Evolutionary conservation across 2,113 vertebrate genomes (phyloP), one percentile per base, ranked within the genome.

Genomic region (Todiramphus saurophagus): DNA sequence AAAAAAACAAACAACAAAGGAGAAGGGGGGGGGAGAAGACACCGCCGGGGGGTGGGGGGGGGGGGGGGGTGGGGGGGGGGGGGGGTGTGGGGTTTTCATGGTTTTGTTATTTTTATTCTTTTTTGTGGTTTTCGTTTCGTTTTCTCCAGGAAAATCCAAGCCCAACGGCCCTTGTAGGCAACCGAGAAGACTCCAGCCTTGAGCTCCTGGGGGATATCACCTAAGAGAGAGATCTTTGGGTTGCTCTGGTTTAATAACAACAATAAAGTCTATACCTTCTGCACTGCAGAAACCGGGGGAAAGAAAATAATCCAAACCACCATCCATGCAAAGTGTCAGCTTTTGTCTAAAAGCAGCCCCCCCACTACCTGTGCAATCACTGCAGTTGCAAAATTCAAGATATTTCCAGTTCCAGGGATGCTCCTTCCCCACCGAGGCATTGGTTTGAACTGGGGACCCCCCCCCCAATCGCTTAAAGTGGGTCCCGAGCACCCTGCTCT

Each of bases 111-210:
- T 24, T 37, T 35, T 7, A 1, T 18, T 19, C 19, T 27, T 13
- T 13, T 13, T 23, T 13, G 30, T 6, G 27, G n/a, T 20, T 27
- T 18, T 43, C 19, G 28, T 53, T 53, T 31, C 21, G 12, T 62
- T 56, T n/a, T 16, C 39, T 58, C 25, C 24, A 74, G 28, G 68
- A 88, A 73, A 83, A 78, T 4, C 37, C 11, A 37, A 39, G 56
- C 35, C 37, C 2, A 18, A 31, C 0, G 0, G 31, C 62, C 43
- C 11, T n/a, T 35, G 35, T n/a, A 39, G n/a, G 35, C 39, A 53
- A 17, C 21, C 1, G 6, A 56, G n/a, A 62, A 35, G 14, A 53
- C 43, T 68, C 53, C 41, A 37, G 23, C 4, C 5, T 43, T n/a
- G 28, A 37, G 13, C 79, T 87, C 55, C 79, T 16, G 11, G 7